Evolutionary conservation across 64 coral and sea anemone genomes (phyloP), one percentile per base, ranked within the genome.

Genomic region (Stichodactyla mertensii): DNA sequence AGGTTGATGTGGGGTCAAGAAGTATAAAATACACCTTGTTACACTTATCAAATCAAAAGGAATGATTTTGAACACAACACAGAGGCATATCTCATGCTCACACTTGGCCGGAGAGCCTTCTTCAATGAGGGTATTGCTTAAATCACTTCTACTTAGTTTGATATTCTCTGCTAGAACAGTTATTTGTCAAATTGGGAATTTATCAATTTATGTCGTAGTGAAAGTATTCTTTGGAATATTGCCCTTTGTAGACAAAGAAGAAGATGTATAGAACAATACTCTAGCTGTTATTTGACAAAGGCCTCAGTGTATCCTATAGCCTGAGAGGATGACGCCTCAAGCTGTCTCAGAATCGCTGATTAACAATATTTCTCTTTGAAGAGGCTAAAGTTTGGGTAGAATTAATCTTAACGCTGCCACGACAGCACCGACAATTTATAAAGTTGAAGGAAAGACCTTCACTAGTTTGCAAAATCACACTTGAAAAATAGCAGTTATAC

Each of bases 41-140:
- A 81, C 78, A 81, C 78, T 81, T 81, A 81, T 81, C 19, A 81
- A 81, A 55, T 58, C 18, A 81, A 81, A 55, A 81, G 10, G 78
- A 81, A 45, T 54, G 78, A 52, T 81, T 81, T 81, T 81, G 52
- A 55, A 81, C 78, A 81, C 51, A 81, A 81, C 51, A 53, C 52
- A 81, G 20, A 55, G 36, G 19, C 12, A 81, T 6, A 55, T 8
- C 52, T 81, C 78, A 55, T 81, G 36, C 69, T 74, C 23, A 71
- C 66, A 24, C 20, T 71, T 23, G 16, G 61, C 15, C 13, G 20
- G 8, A 51, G 78, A 22, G 51, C 7, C 51, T 53, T 53, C 78
- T 54, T 81, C 78, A 79, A 16, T 24, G 28, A 51, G 77, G 31
- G 26, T 51, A 52, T 51, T 79, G 16, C 51, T 45, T 45, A 45